phyloP scores from a whole-genome alignment of 1,140 invertebrate genomes.

The Mactra quadrangularis region DNA sequence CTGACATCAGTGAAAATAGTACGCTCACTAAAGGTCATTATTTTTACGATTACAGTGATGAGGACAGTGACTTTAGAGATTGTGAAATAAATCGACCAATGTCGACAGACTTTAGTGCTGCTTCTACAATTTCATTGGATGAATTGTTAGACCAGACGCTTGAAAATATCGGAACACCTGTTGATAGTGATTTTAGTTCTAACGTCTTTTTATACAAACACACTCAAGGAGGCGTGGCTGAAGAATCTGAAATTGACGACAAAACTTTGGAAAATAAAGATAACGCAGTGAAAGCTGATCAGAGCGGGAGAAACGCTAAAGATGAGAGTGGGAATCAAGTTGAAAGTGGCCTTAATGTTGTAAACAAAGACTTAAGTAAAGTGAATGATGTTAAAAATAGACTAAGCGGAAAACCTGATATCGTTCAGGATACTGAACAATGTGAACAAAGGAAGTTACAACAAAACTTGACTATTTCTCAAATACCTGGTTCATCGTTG shows the following conservation, averaged over 20 bases:
- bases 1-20: neutral
- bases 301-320: neutral
- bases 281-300: neutral
- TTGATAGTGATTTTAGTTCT: conserved; percentile 77
- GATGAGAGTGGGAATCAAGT: neutral
- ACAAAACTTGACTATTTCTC: conserved; percentile 37
- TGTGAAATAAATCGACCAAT: conserved; percentile 74
- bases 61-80: conserved; percentile 77
- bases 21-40: conserved; percentile 64
- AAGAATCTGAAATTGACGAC: neutral
- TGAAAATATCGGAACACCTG: conserved; percentile 71
- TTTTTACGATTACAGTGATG: conserved; percentile 81
- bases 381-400: conserved; percentile 30
- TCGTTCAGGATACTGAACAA: conserved; percentile 69
- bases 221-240: conserved; percentile 8
- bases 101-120: conserved; percentile 72
- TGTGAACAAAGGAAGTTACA: conserved; percentile 61
- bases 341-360: neutral
- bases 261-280: neutral
- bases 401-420: conserved; percentile 68
- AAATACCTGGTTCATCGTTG: conserved; percentile 44
- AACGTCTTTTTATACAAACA: conserved; percentile 67
- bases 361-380: neutral
- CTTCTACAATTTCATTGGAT: conserved; percentile 77
- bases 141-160: conserved; percentile 76